Evolutionary conservation across 2,797 vertebrate genomes (phyloP), one percentile per base, ranked within the genome.

Genomic region (Phylloscopus collybita): DNA sequence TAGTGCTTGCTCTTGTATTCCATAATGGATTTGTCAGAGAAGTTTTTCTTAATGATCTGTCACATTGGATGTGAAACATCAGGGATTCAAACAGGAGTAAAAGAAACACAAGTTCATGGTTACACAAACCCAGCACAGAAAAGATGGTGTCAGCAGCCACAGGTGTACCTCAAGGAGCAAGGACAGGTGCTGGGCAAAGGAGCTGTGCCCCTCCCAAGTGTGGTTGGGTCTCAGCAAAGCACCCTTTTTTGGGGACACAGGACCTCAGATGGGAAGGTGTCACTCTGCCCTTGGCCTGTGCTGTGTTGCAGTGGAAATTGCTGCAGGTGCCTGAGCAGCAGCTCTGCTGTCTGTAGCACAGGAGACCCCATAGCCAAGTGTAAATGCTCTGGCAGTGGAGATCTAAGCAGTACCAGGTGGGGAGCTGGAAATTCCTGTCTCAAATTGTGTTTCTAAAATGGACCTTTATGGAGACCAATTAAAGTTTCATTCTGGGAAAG

Each of bases 1-100:
- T 64, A 70, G 61, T 27, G 18, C 62, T 87, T 79, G 72, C 64
- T 83, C 83, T 88, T 51, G 56, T 81, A 25, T 42, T 90, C 70
- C 44, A 6, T 40, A 70, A 54, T 51, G 69, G 76, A 66, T 86
- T 85, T 91, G 62, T 83, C 85, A 89, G 61, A 80, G 59, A 61
- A 70, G 67, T 51, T 91, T 91, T 88, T 50, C 64, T 57, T 72
- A 60, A 59, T 70, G 89, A 44, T 86, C 79, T 92, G 75, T 88
- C 83, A 57, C 32, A 17, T 26, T 13, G 72, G 36, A 67, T 53
- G n/a, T 74, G 53, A 61, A 91, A 61, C 23, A 26, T 45, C 57
- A 51, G 34, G 38, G 40, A 60, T 86, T 72, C 56, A 49, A 62
- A 40, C 4, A 9, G 30, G 21, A 83, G 25, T 64, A 70, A 47